phyloP scores from a whole-genome alignment of 2,888 invertebrate genomes.

The Therioaphis trifolii region DNA sequence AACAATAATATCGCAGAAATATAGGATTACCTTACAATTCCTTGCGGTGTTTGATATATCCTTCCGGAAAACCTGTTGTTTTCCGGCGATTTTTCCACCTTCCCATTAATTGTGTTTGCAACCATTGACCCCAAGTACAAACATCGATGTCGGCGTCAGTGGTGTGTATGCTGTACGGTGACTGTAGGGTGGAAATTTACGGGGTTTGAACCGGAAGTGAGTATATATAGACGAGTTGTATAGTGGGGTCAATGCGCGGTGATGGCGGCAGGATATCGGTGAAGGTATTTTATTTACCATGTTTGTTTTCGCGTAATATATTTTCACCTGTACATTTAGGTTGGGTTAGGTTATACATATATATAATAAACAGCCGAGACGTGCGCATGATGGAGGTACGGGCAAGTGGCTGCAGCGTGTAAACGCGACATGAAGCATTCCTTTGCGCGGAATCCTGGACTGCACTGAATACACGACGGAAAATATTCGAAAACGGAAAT shows the following conservation, averaged over 20 bases:
- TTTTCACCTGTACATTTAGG: too few relatives aligned
- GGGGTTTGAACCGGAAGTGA: neutral
- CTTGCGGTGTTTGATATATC: too few relatives aligned
- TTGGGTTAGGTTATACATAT: too few relatives aligned
- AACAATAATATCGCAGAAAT: neutral
- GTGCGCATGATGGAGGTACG: too few relatives aligned
- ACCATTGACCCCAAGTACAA: neutral
- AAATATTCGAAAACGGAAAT: slow-evolving; percentile 13
- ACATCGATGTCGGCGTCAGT: neutral
- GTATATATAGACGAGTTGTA: too few relatives aligned
- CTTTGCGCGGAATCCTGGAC: neutral
- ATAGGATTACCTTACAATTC: neutral
- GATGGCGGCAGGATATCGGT: too few relatives aligned
- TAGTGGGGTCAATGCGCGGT: too few relatives aligned
- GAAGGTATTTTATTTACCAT: too few relatives aligned
- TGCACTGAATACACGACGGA: neutral
- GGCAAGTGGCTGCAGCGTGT: neutral
- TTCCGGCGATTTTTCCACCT: too few relatives aligned
- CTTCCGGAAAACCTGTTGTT: neutral
- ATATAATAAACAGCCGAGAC: too few relatives aligned
- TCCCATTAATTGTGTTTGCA: neutral
- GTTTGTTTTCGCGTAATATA: too few relatives aligned
- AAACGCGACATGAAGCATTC: neutral
- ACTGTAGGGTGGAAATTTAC: neutral
- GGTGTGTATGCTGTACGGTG: neutral